Base-by-base conservation (phyloP, 1,140 invertebrate species). In the Potamilus streckersoni region DNA sequence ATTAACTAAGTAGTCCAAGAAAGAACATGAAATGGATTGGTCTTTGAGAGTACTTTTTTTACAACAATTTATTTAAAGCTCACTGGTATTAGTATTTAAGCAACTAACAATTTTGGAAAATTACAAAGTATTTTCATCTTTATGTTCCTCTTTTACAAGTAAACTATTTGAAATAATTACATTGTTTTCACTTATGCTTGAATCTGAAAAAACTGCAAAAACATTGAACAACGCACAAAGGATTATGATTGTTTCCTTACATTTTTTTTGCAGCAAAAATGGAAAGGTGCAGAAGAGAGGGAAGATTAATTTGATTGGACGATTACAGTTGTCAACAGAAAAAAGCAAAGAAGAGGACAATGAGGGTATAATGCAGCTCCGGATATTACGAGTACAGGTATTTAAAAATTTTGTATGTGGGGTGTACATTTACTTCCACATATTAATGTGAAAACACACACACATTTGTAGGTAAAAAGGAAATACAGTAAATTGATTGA, bases 361-460 rank as follows among this genome's bases (percentile, higher is more conserved):
- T 91, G 96, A 98, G 91, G 97, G 96, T 62, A 99, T 99, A 86
- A 96, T 98, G 81, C 96, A 98, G 89, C 91, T 99, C 60, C 93
- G 97, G 87, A 98, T 98, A 88, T 92, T 98, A 78, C 92, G 97
- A 85, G 94, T 95, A 63, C 94, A 95, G 92, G 93, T 93, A 49
- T 64, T 20, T 15, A 15, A 64, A n/a, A 5, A 1, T n/a, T 27
- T 20, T 17, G 14, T 64, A 17, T 64, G 20, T 31, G 63, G 38
- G 63, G 38, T 49, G 38, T 64, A 64, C 16, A 64, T 20, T 20
- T 64, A n/a, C 23, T 20, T 27, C 14, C 20, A 27, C 20, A 20
- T 64, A 5, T 5, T 64, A 64, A 4, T 49, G 38, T 49, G 38
- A 49, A 49, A 11, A 49, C 38, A 49, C 38, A 49, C 38, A 49